Evolutionary conservation across 2,113 vertebrate genomes (phyloP), one percentile per base, ranked within the genome.

Genomic region (Hippocampus zosterae): DNA sequence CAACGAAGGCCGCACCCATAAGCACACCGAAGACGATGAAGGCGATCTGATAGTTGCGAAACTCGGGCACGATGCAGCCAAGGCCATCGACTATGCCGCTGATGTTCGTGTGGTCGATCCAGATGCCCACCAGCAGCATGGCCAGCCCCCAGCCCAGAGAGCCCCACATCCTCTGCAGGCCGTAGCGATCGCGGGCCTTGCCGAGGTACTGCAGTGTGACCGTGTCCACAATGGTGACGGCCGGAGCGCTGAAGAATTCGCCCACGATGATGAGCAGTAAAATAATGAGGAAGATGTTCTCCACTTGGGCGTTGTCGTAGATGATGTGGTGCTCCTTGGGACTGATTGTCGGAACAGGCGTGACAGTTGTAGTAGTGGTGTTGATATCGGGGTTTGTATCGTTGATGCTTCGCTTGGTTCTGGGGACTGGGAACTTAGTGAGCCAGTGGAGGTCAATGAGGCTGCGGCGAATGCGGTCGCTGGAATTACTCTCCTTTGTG

Each of bases 101-200:
- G 2, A 93, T 72, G 75, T 92, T 93, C 0, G 97, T 97, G 73
- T 97, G 94, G 88, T 99, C 97, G 3, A 98, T 99, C 78, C 95
- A 95, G 52, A 99, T 97, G 55, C 97, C 97, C 74, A 99, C 96
- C 0, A 94, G 93, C 48, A 99, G 92, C 97, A 99, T 99, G 56
- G 96, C 94, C 75, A 98, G 75, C 0, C 97, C 97, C 97, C 97
- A 99, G 71, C 97, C 97, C 82, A 99, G 91, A 3, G 97, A 99
- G 0, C 97, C 97, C 97, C 97, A 99, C 97, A 99, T 99, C 25
- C 97, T 91, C 88, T 99, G 97, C 77, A 98, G 79, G 19, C 97
- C 97, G 2, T 99, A 99, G 3, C 95, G 95, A 79, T 99, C 96
- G 1, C 97, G 84, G 71, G 98, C 94, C 11, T 92, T 94, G 1